Evolutionary conservation across 53 echinoderm and acorn worm species (phyloP), one percentile per base, ranked within the genome.

Genomic region (Temnopleurus reevesii): DNA sequence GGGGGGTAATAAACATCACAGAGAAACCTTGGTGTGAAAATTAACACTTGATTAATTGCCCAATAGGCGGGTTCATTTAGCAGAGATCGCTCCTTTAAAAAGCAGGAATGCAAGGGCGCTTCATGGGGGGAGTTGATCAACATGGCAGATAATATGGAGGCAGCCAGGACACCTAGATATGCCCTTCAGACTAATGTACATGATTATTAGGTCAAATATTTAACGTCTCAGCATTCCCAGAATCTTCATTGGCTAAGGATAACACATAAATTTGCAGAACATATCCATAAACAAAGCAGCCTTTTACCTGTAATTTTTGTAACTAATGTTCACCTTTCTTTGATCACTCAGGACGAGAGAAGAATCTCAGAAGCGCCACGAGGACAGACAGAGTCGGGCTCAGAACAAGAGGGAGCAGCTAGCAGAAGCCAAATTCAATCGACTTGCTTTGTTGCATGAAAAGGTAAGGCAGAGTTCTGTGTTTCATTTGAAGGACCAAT

Each of bases 281-380:
- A n/a, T n/a, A n/a, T n/a, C n/a, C n/a, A n/a, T n/a, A n/a, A n/a
- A n/a, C n/a, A n/a, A n/a, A n/a, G n/a, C n/a, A n/a, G n/a, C n/a
- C n/a, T n/a, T n/a, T n/a, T n/a, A n/a, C n/a, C n/a, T n/a, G n/a
- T n/a, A n/a, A n/a, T n/a, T n/a, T n/a, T n/a, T n/a, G n/a, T n/a
- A n/a, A n/a, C n/a, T n/a, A n/a, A n/a, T n/a, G n/a, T n/a, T 17
- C 10, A 8, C 17, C 21, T 41, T 13, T 71, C 41, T 18, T 1
- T 41, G 2, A 18, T 71, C 7, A 36, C 41, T n/a, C 38, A 99
- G 99, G 90, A 96, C 96, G 18, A 92, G 94, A 90, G 99, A 93
- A 45, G 99, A 99, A 44, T 89, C 96, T 63, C 93, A 96, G 89
- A 96, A 93, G 61, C 90, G 94, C 24, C 99, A 99, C 49, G 99